phyloP scores from a whole-genome alignment of 2,113 vertebrate species.

The Brachionichthys hirsutus region DNA sequence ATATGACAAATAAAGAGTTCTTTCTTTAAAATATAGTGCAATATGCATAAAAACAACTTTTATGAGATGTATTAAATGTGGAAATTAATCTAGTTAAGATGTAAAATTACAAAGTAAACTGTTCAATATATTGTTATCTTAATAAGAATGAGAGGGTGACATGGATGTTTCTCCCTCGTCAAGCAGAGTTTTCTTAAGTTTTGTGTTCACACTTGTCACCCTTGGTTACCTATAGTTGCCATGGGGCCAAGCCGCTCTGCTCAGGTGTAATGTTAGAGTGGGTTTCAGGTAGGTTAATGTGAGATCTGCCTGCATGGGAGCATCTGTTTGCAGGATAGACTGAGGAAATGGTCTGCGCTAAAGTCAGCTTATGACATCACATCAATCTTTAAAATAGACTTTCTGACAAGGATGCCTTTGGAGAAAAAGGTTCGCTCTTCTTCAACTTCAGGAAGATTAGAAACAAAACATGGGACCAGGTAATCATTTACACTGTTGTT shows the following conservation, averaged over 20 bases:
- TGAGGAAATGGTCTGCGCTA: conserved; percentile 7
- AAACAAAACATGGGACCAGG: conserved; percentile 73
- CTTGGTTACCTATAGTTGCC: conserved; percentile 67
- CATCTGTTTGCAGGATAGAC: conserved; percentile 15
- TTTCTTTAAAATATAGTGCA: too few species aligned
- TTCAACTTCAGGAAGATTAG: conserved; percentile 77
- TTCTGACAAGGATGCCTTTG: conserved; percentile 45
- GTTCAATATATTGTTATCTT: too few species aligned
- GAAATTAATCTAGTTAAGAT: too few species aligned
- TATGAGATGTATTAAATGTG: too few species aligned
- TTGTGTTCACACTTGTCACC: conserved; percentile 43
- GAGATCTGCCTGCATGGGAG: conserved; percentile 36
- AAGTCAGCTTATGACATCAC: conserved; percentile 16
- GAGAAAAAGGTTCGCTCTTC: conserved; percentile 63
- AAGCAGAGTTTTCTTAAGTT: conserved; percentile 8
- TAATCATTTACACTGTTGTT: conserved; percentile 48
- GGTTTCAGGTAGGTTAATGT: conserved; percentile 64
- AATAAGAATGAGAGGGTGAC: neutral
- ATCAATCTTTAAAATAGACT: neutral
- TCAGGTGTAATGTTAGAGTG: conserved; percentile 60
- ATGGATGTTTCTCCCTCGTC: neutral
- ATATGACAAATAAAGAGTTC: too few species aligned
- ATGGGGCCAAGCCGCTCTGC: conserved; percentile 31
- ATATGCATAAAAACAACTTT: too few species aligned
- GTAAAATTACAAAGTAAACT: too few species aligned